Evolutionary conservation across 2,113 vertebrate genomes (phyloP).

Genomic region (Seriola aureovittata): DNA sequence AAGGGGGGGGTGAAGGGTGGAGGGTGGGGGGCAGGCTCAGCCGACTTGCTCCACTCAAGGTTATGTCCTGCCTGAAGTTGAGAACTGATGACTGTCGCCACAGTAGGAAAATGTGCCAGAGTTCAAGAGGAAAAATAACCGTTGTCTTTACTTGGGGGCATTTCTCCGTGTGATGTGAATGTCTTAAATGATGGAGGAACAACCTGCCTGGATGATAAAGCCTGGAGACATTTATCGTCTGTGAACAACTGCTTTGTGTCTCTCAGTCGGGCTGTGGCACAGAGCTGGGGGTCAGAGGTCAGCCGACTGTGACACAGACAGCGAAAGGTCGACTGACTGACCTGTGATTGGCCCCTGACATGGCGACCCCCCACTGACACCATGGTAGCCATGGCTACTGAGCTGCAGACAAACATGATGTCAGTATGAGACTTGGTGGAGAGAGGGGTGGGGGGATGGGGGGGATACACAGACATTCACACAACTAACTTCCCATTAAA

Average conservation of each 20-base stretch:
- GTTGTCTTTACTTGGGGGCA: slow-evolving; percentile 38
- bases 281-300: slow-evolving; percentile 68
- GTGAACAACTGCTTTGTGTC: slow-evolving; percentile 58
- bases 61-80: slow-evolving; percentile 75
- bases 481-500: slow-evolving; percentile 19
- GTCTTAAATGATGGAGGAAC: slow-evolving; percentile 73
- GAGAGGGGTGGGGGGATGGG: not conserved
- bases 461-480: slow-evolving; percentile 16
- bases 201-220: slow-evolving; percentile 51
- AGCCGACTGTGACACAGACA: slow-evolving; percentile 70
- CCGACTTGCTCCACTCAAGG: slow-evolving; percentile 74
- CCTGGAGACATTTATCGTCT: slow-evolving; percentile 57
- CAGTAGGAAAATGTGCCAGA: slow-evolving; percentile 40
- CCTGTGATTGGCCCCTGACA: slow-evolving; percentile 72
- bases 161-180: slow-evolving; percentile 53
- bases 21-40: slow-evolving; percentile 27
- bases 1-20: not conserved
- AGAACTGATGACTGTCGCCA: slow-evolving; percentile 71
- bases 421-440: slow-evolving; percentile 39
- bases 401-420: slow-evolving; percentile 75
- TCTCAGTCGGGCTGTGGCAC: slow-evolving; percentile 18
- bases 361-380: slow-evolving; percentile 44
- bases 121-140: slow-evolving; percentile 64
- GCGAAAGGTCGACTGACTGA: slow-evolving; percentile 70
- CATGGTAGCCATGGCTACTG: slow-evolving; percentile 69